phyloP scores from a whole-genome alignment of 2,888 invertebrate species.

The Eilema caniola region DNA sequence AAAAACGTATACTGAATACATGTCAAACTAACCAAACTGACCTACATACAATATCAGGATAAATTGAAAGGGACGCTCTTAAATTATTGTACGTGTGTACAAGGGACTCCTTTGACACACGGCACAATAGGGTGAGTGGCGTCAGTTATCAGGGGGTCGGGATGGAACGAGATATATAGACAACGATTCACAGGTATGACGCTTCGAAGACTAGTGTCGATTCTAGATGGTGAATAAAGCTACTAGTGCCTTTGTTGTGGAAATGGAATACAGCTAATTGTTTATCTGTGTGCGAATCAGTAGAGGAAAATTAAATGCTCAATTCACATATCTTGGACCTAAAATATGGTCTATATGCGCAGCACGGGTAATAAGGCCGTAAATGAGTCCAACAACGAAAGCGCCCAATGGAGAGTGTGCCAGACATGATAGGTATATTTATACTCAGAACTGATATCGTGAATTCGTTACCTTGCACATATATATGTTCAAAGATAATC shows the following conservation, averaged over 20 bases:
- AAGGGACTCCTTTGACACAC: constrained; percentile 52
- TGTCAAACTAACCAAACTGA: constrained; percentile 56
- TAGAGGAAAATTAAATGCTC: neutral
- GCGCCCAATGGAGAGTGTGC: too few relatives aligned
- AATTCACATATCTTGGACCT: too few relatives aligned
- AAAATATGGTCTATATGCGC: too few relatives aligned
- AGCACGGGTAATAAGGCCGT: too few relatives aligned
- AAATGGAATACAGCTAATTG: neutral
- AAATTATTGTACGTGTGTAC: constrained; percentile 64
- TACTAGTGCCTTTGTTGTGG: neutral
- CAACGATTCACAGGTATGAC: constrained; percentile 56
- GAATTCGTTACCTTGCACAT: neutral
- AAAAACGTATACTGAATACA: constrained; percentile 50
- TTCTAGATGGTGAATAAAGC: neutral
- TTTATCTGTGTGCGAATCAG: neutral
- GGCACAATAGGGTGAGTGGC: constrained; percentile 61
- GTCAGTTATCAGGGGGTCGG: constrained; percentile 60
- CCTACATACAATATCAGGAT: constrained; percentile 58
- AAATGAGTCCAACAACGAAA: too few relatives aligned
- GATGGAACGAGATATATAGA: constrained; percentile 59
- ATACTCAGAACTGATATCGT: neutral
- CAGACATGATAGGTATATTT: neutral
- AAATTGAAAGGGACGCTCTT: constrained; percentile 63
- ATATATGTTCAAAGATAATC: neutral
- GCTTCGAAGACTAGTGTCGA: constrained; percentile 9